Evolutionary conservation across 2,888 invertebrate species (phyloP), one percentile per base, ranked within the genome.

Genomic region (Lasioglossum morio): DNA sequence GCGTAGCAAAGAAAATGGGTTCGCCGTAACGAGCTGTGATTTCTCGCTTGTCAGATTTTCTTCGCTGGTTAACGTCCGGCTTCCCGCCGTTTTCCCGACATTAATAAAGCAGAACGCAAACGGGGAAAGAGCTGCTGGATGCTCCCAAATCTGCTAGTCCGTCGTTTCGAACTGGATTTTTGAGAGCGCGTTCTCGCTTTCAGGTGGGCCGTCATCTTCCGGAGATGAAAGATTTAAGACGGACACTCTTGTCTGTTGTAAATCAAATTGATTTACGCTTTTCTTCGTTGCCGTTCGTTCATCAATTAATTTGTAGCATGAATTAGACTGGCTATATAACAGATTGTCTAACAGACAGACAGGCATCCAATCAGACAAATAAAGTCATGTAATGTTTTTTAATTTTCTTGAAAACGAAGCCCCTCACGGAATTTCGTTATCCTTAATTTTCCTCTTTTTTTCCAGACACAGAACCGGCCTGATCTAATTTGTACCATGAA

Each of bases 11-110:
- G 34, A 40, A 37, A 12, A 69, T 23, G 69, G n/a, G 14, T 5
- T 40, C 40, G 2, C 40, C n/a, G 37, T 70, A 70, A 70, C 37
- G 70, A 40, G 70, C n/a, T 23, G 70, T 40, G 70, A 70, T 70
- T 70, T 70, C 70, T 37, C 70, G 70, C 70, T 37, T 70, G 37
- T 70, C 70, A 37, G 14, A 40, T 70, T 40, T 40, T 70, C 70
- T 70, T 70, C 66, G 57, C 66, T 0, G 34, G 37, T 19, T 69
- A 34, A 19, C 66, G 34, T 19, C 34, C 34, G 66, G 23, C 19
- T 34, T 34, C 8, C 19, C 34, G 23, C 37, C 66, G 19, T 37
- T 69, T 63, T 4, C 63, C 63, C 0, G 63, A 30, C 63, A n/a
- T 63, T 63, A 63, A 63, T 63, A 16, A 63, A 63, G 30, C 63